Conservation (phyloP, 2,797 vertebrate genomes). For the Phylloscopus collybita region DNA sequence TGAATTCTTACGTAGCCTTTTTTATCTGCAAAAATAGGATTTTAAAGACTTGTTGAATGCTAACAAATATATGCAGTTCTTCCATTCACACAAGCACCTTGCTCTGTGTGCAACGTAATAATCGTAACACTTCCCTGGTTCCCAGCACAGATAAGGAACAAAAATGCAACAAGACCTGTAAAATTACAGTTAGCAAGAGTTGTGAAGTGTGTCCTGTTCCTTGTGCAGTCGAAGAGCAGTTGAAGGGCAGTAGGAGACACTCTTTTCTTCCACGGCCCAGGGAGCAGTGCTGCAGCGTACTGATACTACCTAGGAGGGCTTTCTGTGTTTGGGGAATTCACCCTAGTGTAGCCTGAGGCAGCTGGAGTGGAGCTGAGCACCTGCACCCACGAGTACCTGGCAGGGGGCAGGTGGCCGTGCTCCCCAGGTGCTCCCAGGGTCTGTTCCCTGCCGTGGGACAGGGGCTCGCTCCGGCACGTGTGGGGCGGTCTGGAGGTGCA, state of each 20-base stretch:
- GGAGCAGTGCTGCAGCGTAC: background rate
- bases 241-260: constrained; percentile 4
- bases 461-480: accelerated
- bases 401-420: background rate
- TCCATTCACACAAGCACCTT: constrained; percentile 66
- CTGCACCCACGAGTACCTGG: background rate
- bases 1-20: constrained; percentile 66
- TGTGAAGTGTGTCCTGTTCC: constrained; percentile 27
- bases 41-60: constrained; percentile 71
- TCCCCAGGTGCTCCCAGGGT: background rate
- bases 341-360: background rate
- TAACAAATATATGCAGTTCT: constrained; percentile 78
- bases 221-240: background rate
- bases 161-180: constrained; percentile 20
- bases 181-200: constrained; percentile 2
- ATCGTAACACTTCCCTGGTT: constrained; percentile 53
- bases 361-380: background rate
- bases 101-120: constrained; percentile 42
- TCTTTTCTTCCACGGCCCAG: background rate
- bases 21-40: constrained; percentile 61
- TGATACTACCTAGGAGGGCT: background rate
- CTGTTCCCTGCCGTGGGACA: background rate
- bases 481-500: accelerated
- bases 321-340: background rate
- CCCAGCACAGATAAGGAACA: constrained; percentile 52